Percentiles rank a stretch among this genome's conserved stretches.
Conservation (phyloP, 2,113 vertebrate genomes). For the Sylvilagus bachmani region DNA sequence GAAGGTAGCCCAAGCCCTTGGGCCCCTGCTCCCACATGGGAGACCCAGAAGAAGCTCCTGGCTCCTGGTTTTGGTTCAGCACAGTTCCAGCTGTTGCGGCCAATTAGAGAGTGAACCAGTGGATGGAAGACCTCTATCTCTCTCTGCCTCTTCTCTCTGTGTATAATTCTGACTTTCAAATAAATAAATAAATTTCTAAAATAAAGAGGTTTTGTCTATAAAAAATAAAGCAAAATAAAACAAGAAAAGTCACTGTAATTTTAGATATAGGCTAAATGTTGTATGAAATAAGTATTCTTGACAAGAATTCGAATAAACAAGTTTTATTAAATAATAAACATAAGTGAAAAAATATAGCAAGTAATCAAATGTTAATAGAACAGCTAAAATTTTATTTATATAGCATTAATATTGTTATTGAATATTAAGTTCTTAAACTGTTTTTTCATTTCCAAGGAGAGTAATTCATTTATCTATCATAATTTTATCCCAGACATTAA, state of each 20-base stretch:
- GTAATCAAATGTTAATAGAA: constrained; percentile 47
- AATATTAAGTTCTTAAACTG: constrained; percentile 27
- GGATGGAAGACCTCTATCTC: no score
- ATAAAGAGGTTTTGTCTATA: no score
- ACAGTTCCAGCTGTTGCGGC: no score
- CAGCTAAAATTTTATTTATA: constrained; percentile 17
- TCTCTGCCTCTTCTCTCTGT: no score
- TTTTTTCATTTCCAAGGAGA: constrained; percentile 44
- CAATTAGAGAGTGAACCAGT: no score
- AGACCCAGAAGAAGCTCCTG: no score
- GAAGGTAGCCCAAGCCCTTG: no score
- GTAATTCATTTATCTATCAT: not conserved
- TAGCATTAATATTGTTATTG: not conserved
- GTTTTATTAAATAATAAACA: constrained; percentile 11
- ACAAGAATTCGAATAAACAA: not conserved
- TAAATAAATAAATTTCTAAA: no score
- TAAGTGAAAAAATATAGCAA: constrained; percentile 10
- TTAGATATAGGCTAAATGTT: not conserved
- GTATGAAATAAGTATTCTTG: not conserved
- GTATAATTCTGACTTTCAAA: no score
- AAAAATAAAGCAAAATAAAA: not conserved
- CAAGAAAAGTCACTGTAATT: not conserved
- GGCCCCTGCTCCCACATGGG: no score
- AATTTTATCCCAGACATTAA: constrained; percentile 48
- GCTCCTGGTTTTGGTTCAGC: no score